phyloP scores from a whole-genome alignment of 2,113 vertebrate species.

The Oncorhynchus gorbuscha region DNA sequence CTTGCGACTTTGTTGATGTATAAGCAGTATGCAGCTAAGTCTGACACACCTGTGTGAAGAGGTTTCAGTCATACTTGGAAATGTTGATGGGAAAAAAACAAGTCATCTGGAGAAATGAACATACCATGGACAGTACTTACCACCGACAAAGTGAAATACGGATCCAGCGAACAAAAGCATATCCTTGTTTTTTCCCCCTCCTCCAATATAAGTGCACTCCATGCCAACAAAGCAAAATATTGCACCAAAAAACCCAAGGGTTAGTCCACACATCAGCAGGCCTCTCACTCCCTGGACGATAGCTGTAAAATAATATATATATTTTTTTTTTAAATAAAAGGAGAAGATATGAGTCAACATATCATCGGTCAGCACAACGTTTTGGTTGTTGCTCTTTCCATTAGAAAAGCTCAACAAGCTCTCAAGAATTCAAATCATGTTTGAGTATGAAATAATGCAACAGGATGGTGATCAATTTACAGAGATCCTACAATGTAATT shows the following conservation, averaged over 20 bases:
- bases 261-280: constrained; percentile 65
- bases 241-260: constrained; percentile 61
- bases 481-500: background rate
- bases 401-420: background rate
- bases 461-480: background rate
- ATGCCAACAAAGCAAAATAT: constrained; percentile 73
- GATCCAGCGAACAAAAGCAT: constrained; percentile 62
- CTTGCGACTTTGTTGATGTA: constrained; percentile 70
- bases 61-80: constrained; percentile 31
- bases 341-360: background rate
- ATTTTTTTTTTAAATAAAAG: background rate
- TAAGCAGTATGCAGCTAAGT: constrained; percentile 70
- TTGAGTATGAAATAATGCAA: background rate
- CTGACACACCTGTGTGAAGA: constrained; percentile 58
- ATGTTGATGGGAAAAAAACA: constrained; percentile 37
- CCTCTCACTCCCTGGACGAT: constrained; percentile 69
- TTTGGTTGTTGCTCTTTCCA: background rate
- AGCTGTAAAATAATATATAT: constrained; percentile 42
- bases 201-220: constrained; percentile 77
- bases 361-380: background rate
- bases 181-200: constrained; percentile 62
- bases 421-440: background rate
- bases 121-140: constrained; percentile 45
- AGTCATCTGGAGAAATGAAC: background rate
- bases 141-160: constrained; percentile 64